Percentiles rank a stretch among this genome's conserved stretches.
Conservation (phyloP, 2,113 vertebrate genomes). For the Pelecanoides urinatrix region DNA sequence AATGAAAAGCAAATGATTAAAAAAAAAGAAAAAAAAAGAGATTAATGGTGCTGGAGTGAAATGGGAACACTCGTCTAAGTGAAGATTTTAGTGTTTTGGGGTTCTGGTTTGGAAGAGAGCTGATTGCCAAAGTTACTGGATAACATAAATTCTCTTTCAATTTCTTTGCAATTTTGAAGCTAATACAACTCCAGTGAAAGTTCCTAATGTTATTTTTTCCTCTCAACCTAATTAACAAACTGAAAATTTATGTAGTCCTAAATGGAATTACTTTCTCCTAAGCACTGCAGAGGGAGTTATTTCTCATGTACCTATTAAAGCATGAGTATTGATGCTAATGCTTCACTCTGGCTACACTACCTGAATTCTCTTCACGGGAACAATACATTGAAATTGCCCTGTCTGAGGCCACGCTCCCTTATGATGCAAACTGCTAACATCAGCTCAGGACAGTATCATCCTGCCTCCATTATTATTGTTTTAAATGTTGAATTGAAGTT, state of each 20-base stretch:
- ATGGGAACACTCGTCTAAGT: not conserved
- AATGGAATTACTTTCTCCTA: not conserved
- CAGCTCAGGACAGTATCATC: not conserved
- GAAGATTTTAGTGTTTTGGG: not conserved
- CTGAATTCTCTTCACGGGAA: not conserved
- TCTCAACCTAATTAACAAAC: constrained; percentile 18
- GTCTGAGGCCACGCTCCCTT: not conserved
- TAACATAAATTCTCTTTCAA: not conserved
- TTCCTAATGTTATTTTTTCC: constrained; percentile 13
- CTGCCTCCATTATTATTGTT: not conserved
- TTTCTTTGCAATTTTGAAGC: not conserved
- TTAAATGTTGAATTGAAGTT: not conserved
- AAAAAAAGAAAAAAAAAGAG: not conserved
- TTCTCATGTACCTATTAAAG: not conserved
- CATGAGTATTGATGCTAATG: not conserved
- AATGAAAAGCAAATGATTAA: not conserved
- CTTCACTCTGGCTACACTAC: not conserved
- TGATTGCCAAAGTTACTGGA: not conserved
- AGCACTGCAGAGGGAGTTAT: constrained; percentile 10
- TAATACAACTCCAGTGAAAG: not conserved
- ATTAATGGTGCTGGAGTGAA: not conserved
- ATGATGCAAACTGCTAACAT: not conserved
- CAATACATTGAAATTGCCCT: not conserved
- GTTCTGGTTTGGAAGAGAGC: not conserved
- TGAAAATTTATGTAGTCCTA: not conserved